Evolutionary conservation across 2,113 vertebrate genomes (phyloP).

Genomic region (Cephalophus harveyi): DNA sequence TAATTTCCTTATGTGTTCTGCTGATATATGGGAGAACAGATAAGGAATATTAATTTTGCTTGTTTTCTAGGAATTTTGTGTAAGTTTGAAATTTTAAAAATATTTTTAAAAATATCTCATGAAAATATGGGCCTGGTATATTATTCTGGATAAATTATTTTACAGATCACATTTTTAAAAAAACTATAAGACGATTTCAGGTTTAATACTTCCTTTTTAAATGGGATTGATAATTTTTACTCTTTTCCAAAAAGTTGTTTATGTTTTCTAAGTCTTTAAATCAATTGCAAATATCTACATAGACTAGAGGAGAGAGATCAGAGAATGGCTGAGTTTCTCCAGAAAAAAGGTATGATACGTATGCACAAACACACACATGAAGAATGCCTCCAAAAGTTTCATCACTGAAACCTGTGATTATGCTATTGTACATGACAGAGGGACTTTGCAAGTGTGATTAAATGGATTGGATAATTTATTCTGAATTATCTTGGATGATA

Average conservation of each 20-base stretch:
- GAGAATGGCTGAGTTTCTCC: background rate
- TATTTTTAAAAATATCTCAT: background rate
- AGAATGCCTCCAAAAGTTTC: background rate
- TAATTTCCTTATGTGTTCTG: background rate
- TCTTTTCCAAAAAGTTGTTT: background rate
- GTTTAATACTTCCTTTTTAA: background rate
- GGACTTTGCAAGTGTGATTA: background rate
- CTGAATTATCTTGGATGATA: background rate
- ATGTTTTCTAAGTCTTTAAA: background rate
- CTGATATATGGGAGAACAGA: background rate
- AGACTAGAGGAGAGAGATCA: background rate
- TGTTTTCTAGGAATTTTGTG: background rate
- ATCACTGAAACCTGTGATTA: background rate
- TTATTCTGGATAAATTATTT: background rate
- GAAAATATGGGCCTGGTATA: background rate
- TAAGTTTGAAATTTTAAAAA: background rate
- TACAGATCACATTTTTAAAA: fast-evolving
- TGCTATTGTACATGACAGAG: background rate
- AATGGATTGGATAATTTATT: background rate
- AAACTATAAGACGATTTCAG: background rate
- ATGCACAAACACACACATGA: background rate
- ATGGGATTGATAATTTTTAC: background rate
- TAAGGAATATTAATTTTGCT: background rate
- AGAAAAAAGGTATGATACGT: background rate
- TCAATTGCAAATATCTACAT: background rate